Evolutionary conservation across 2,888 invertebrate genomes (phyloP), one percentile per base, ranked within the genome.

Genomic region (Melitaea athalia): DNA sequence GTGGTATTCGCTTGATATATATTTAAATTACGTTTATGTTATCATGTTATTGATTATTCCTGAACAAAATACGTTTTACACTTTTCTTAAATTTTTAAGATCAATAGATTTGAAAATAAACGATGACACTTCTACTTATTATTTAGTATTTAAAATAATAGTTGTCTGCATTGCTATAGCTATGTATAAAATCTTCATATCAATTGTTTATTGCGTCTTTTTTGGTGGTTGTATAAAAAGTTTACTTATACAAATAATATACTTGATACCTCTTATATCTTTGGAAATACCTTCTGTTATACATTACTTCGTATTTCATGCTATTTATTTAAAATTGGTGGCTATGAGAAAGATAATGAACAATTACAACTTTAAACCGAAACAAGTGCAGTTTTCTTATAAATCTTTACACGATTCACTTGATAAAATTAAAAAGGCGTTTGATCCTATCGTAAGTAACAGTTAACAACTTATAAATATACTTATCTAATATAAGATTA

Each of bases 381-480:
- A 33, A 11, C 43, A 67, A 17, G 15, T 33, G 15, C 62, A 67
- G 12, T 8, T 12, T 3, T 33, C 57, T 45, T 67, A 67, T 59
- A 57, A 50, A 57, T 49, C 57, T 45, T 38, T 67, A 33, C 45
- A 62, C n/a, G 57, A 67, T 42, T 33, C 57, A 62, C 45, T 45
- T 14, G 62, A 62, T 24, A 57, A 15, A 8, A 11, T 57, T 5
- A 49, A 45, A 17, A 31, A 49, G 15, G 31, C 62, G 7, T 57
- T 67, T n/a, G 47, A 57, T 45, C 45, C 53, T 8, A 55, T 61
- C 4, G 67, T 67, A 31, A 67, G 67, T 67, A 24, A 33, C 3
- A 38, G 38, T 8, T 24, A 24, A 24, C 33, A 33, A 5, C 6
- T 33, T 3, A 6, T 33, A 33, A 33, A 6, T 33, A 33, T 5